Evolutionary conservation across 2,113 vertebrate species (phyloP).

Genomic region (Erythrocercus mccallii): DNA sequence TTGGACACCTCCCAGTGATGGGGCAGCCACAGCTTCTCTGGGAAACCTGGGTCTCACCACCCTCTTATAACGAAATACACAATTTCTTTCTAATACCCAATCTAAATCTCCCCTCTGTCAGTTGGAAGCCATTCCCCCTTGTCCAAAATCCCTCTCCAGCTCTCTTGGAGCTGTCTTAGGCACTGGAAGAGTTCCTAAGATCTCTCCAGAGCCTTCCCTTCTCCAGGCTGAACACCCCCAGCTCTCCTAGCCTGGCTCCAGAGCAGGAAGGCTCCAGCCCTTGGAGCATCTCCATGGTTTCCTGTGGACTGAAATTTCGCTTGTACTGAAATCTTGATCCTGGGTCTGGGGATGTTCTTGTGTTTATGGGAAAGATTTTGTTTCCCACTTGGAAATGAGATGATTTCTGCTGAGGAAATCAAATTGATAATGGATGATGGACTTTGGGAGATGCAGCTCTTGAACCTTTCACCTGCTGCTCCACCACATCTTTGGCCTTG

Average conservation of each 20-base stretch:
- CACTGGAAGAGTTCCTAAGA: not conserved
- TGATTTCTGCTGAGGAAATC: not conserved
- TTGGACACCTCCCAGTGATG: not conserved
- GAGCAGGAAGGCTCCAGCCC: not conserved
- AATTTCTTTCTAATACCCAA: not conserved
- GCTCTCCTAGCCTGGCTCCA: not conserved
- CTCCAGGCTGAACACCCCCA: not conserved
- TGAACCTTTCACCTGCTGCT: not conserved
- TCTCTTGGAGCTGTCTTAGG: not conserved
- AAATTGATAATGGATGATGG: not conserved
- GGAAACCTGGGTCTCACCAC: not conserved
- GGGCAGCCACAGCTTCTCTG: not conserved
- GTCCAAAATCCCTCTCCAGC: not conserved
- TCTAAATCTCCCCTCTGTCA: not conserved
- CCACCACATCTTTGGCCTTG: not conserved
- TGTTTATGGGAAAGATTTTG: not conserved
- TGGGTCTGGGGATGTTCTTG: accelerated
- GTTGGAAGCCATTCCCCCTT: not conserved
- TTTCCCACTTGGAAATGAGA: not conserved
- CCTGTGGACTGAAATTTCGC: not conserved
- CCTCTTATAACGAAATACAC: not conserved
- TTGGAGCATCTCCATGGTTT: not conserved
- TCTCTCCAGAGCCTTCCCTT: not conserved
- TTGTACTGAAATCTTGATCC: not conserved
- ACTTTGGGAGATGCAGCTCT: not conserved